A percentile compares a stretch with the other conserved stretches of the same genome.
These are phyloP conservation scores for Misgurnus mizolepis DNA, from an alignment of 2,113 vertebrate species.

Conservation along the genomic window DNA sequence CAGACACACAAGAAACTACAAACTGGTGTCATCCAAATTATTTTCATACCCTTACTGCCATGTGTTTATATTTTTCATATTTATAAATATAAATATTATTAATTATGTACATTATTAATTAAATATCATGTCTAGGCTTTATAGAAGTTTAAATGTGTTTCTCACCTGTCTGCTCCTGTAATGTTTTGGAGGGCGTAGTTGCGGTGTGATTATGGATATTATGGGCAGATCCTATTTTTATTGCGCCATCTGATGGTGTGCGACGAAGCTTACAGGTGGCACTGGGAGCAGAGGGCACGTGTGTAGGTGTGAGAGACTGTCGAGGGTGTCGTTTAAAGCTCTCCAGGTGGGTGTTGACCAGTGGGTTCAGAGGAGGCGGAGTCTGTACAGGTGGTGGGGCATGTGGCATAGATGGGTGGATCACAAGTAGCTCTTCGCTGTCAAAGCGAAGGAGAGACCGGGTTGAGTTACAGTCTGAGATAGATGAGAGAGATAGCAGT, in stretches of 20 bases:
- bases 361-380: constrained; percentile 82
- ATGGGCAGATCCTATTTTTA: constrained; percentile 74
- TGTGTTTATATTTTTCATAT: no score
- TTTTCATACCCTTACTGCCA: no score
- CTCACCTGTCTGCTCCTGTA: constrained; percentile 64
- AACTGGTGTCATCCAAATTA: no score
- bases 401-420: constrained; percentile 80
- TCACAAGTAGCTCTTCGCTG: constrained; percentile 89
- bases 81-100: no score
- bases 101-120: no score
- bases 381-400: constrained; percentile 73
- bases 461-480: constrained; percentile 95
- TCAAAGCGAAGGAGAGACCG: constrained; percentile 90
- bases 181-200: constrained; percentile 59
- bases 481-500: constrained; percentile 89
- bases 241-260: constrained; percentile 94
- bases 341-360: constrained; percentile 91
- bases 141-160: not conserved
- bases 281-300: constrained; percentile 80
- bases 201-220: constrained; percentile 39
- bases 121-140: no score
- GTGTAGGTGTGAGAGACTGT: constrained; percentile 94
- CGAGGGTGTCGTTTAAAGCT: constrained; percentile 92
- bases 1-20: no score
- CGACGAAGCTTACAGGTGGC: constrained; percentile 78